These are phyloP conservation scores for Proteles cristata DNA, from an alignment of 2,113 vertebrate species.

Conservation along the genomic window DNA sequence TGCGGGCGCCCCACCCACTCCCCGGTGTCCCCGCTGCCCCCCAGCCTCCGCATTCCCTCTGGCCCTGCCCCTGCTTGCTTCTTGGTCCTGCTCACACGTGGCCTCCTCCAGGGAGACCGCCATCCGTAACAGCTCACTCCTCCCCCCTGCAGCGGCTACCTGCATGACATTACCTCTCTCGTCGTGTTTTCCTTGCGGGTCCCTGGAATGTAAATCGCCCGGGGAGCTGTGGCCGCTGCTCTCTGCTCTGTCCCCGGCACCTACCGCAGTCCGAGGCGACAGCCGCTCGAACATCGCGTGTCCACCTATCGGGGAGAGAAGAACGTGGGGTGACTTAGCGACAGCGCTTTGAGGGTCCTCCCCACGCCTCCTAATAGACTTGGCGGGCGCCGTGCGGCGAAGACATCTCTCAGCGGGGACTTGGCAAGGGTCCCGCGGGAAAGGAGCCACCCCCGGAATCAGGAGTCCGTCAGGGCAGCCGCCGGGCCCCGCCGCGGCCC, in stretches of 20 bases:
- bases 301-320: background rate
- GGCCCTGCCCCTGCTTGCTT: background rate
- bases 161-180: background rate
- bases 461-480: background rate
- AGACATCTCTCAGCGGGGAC: background rate
- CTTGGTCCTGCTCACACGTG: background rate
- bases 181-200: background rate
- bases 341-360: background rate
- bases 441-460: background rate
- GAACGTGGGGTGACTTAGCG: background rate
- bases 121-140: slow-evolving; percentile 29
- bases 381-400: background rate
- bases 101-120: background rate
- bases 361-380: background rate
- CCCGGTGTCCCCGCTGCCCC: background rate
- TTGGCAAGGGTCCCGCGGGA: background rate
- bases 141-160: background rate
- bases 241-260: background rate
- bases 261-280: background rate
- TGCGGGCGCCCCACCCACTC: too few relatives aligned
- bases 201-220: slow-evolving; percentile 35
- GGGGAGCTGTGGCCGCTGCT: background rate
- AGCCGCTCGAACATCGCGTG: slow-evolving; percentile 18
- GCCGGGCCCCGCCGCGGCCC: background rate
- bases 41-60: background rate